Evolutionary conservation across 2,888 invertebrate species (phyloP).

Genomic region (Philereme vetulata): DNA sequence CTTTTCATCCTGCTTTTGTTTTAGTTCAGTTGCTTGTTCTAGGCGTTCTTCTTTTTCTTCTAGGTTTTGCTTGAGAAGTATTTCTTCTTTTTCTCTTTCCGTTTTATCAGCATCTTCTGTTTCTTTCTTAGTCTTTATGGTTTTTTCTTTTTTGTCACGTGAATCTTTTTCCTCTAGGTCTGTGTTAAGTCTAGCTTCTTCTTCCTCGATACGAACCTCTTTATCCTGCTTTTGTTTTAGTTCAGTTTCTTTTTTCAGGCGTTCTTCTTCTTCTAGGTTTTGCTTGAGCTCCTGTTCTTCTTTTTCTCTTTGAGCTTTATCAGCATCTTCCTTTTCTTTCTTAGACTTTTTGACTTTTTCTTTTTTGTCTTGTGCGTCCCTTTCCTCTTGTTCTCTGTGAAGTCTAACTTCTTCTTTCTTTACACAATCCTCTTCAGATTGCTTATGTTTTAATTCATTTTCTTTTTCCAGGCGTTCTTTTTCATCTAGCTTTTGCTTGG

Average conservation of each 20-base stretch:
- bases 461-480: neutral
- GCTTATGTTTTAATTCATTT: constrained; percentile 8
- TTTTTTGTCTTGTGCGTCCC: no score
- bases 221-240: no score
- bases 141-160: no score
- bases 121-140: neutral
- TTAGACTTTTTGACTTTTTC: no score
- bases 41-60: neutral
- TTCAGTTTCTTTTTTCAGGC: constrained; percentile 17
- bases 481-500: no score
- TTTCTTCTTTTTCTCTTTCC: no score
- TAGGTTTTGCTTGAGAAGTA: neutral
- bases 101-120: no score
- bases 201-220: neutral
- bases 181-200: neutral
- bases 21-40: constrained; percentile 4
- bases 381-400: neutral
- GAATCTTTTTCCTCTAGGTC: no score
- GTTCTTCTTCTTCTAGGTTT: neutral
- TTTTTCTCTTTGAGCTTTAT: neutral
- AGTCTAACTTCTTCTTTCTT: constrained; percentile 14
- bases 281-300: neutral
- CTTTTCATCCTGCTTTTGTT: constrained; percentile 21
- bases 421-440: neutral
- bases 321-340: neutral